Conservation (phyloP, 2,888 invertebrate genomes). For the Ethmia dodecea region DNA sequence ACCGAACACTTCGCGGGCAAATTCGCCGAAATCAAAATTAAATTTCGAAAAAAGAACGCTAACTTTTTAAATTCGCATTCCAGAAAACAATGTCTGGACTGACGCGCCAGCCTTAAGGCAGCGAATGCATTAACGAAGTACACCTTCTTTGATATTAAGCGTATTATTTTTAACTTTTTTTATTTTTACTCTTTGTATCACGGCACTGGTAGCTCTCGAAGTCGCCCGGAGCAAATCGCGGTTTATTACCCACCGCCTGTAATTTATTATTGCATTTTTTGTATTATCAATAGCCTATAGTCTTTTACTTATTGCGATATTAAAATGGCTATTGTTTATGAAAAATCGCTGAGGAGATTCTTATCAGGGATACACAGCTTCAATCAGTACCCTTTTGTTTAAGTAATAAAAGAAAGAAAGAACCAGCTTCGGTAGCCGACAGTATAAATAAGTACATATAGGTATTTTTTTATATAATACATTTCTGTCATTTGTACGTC, state of each 20-base stretch:
- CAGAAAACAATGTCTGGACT: constrained; percentile 73
- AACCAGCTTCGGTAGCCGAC: too few relatives aligned
- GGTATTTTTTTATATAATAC: too few relatives aligned
- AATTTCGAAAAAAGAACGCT: constrained; percentile 39
- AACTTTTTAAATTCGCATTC: constrained; percentile 64
- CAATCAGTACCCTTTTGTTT: constrained; percentile 26
- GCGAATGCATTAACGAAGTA: constrained; percentile 73
- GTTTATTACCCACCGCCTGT: constrained; percentile 71
- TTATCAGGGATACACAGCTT: constrained; percentile 45
- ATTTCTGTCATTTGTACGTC: too few relatives aligned
- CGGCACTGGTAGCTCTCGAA: constrained; percentile 65
- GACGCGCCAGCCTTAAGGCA: constrained; percentile 65
- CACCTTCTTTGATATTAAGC: constrained; percentile 75
- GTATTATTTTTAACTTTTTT: constrained; percentile 58
- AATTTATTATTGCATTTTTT: constrained; percentile 77
- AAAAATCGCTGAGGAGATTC: constrained; percentile 64
- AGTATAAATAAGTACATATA: too few relatives aligned
- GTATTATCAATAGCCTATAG: constrained; percentile 73
- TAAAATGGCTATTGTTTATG: constrained; percentile 76
- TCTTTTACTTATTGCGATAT: constrained; percentile 67
- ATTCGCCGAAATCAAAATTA: constrained; percentile 49
- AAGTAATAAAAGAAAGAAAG: too few relatives aligned
- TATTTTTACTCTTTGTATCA: constrained; percentile 40
- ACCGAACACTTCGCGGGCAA: constrained; percentile 31
- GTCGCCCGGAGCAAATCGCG: constrained; percentile 74